These are phyloP conservation scores for Lissocephala sabroskyi DNA, from an alignment of 2,888 invertebrate genomes.

Conservation along the genomic window DNA sequence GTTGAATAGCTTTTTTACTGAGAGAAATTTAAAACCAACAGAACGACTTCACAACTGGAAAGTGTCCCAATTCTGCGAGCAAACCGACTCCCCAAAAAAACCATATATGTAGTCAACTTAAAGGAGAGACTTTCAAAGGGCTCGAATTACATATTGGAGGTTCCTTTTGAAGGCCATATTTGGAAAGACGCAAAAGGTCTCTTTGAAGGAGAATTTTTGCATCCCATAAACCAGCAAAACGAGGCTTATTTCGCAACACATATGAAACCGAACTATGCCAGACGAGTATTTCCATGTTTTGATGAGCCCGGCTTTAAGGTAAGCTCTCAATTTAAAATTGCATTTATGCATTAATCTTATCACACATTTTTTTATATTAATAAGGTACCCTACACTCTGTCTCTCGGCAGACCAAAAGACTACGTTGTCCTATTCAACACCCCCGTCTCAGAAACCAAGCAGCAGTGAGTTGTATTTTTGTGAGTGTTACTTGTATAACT, in stretches of 20 bases:
- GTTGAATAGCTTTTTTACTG: slow-evolving; percentile 3
- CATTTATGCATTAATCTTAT: too few relatives aligned
- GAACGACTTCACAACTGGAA: slow-evolving; percentile 21
- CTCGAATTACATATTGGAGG: slow-evolving; percentile 76
- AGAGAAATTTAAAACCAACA: slow-evolving; percentile 6
- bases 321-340: slow-evolving; percentile 45
- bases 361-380: slow-evolving; percentile 68
- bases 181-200: slow-evolving; percentile 79
- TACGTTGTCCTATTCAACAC: slow-evolving; percentile 78
- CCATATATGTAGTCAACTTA: slow-evolving; percentile 76
- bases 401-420: slow-evolving; percentile 77
- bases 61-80: slow-evolving; percentile 67
- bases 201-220: slow-evolving; percentile 78
- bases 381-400: slow-evolving; percentile 80
- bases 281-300: slow-evolving; percentile 86
- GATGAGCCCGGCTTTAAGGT: slow-evolving; percentile 86
- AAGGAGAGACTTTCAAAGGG: slow-evolving; percentile 76
- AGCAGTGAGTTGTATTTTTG: slow-evolving; percentile 74
- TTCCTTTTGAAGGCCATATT: slow-evolving; percentile 79
- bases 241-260: slow-evolving; percentile 79
- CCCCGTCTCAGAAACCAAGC: slow-evolving; percentile 75
- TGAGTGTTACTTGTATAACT: background rate
- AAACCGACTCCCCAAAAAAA: slow-evolving; percentile 76
- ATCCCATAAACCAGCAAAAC: slow-evolving; percentile 70
- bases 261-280: slow-evolving; percentile 81